A percentile compares a stretch with the other conserved stretches of the same genome.
phyloP scores from a whole-genome alignment of 2,888 invertebrate species.

The Ochlodes sylvanus region DNA sequence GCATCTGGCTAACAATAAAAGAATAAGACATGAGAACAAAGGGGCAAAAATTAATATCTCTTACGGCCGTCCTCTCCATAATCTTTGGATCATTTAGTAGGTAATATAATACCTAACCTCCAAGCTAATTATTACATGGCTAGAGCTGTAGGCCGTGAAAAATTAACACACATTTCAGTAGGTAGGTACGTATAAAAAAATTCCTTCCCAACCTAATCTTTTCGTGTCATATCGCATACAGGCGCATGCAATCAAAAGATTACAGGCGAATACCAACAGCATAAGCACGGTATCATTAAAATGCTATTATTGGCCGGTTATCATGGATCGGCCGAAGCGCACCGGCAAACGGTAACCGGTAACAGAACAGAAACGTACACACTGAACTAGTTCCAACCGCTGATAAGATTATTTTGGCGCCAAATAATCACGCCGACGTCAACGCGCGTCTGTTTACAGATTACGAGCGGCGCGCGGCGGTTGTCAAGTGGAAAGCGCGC shows the following conservation, averaged over 20 bases:
- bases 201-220: background rate
- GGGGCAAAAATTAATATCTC: too few relatives aligned
- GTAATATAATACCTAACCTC: too few relatives aligned
- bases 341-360: conserved; percentile 50
- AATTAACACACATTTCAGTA: too few relatives aligned
- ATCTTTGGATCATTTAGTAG: too few relatives aligned
- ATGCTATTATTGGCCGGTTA: conserved; percentile 50
- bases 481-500: conserved; percentile 28
- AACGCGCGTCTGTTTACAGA: conserved; percentile 32
- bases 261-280: conserved; percentile 8
- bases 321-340: conserved; percentile 53
- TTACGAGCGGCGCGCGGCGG: conserved; percentile 26
- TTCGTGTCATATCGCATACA: background rate
- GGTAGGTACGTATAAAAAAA: too few relatives aligned
- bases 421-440: conserved; percentile 42
- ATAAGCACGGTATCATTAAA: conserved; percentile 36
- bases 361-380: conserved; percentile 51
- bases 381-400: conserved; percentile 67
- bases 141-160: too few relatives aligned
- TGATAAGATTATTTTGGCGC: conserved; percentile 73
- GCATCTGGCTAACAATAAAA: too few relatives aligned
- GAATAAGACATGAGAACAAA: too few relatives aligned
- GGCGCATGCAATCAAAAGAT: conserved; percentile 3
- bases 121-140: too few relatives aligned
- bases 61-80: too few relatives aligned